phyloP scores from a whole-genome alignment of 2,797 vertebrate species.

The Pangasius mekongensis region DNA sequence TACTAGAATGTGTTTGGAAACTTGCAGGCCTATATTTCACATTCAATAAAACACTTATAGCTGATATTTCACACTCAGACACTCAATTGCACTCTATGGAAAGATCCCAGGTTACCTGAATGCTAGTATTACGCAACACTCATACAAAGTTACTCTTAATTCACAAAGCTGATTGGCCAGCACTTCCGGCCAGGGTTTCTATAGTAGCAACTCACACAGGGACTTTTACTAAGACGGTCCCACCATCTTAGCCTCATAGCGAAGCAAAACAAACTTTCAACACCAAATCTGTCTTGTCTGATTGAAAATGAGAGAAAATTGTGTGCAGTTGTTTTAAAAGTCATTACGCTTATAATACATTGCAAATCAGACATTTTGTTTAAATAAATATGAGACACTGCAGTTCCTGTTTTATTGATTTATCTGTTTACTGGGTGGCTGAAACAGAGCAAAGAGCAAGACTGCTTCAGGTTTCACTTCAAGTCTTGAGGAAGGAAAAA shows the following conservation, averaged over 20 bases:
- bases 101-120: neutral
- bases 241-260: neutral
- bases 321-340: neutral
- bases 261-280: neutral
- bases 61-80: neutral
- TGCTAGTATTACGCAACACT: neutral
- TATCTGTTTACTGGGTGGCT: neutral
- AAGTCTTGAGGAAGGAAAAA: conserved; percentile 58
- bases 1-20: neutral
- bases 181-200: neutral
- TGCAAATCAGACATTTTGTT: neutral
- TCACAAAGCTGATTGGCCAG: neutral
- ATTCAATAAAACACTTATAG: conserved; percentile 10
- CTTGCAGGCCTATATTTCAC: neutral
- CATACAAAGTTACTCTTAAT: neutral
- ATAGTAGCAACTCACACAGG: neutral
- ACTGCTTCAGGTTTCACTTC: conserved; percentile 66
- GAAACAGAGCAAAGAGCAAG: neutral
- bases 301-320: neutral
- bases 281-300: neutral
- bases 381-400: neutral
- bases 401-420: neutral
- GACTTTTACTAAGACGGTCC: neutral
- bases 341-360: neutral
- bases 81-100: neutral